Conservation (phyloP, 2,888 invertebrate species). For the Therioaphis trifolii region DNA sequence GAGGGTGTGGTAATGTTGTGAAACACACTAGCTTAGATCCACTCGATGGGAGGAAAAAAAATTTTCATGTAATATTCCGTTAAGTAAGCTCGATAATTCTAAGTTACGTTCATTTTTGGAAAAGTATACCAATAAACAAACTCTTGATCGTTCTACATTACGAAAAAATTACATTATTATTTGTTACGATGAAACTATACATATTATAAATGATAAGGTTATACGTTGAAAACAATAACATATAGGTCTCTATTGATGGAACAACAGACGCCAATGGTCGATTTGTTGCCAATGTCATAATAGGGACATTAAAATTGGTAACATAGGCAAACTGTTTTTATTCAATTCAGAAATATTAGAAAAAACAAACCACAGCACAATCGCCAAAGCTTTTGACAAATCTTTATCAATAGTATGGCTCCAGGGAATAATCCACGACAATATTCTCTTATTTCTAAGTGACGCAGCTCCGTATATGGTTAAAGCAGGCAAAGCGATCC, state of each 20-base stretch:
- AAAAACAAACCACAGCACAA: too few species aligned
- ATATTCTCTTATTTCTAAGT: too few species aligned
- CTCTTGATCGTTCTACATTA: neutral
- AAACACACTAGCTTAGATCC: too few species aligned
- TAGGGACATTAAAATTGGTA: conserved; percentile 18
- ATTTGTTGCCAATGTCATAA: conserved; percentile 14
- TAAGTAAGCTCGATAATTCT: neutral
- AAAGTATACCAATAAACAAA: conserved; percentile 21
- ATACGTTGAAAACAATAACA: conserved; percentile 13
- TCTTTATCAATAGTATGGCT: conserved; percentile 12
- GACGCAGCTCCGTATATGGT: neutral
- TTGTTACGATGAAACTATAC: conserved; percentile 29
- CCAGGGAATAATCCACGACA: conserved; percentile 9
- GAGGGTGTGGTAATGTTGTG: too few species aligned
- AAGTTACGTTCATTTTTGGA: conserved; percentile 12
- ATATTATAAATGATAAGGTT: conserved; percentile 2
- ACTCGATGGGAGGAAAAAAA: too few species aligned
- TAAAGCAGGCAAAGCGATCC: too few species aligned
- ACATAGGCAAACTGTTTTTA: too few species aligned
- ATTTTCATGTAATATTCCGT: too few species aligned
- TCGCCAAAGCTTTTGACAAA: neutral
- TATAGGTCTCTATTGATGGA: conserved; percentile 21
- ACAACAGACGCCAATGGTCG: conserved; percentile 6
- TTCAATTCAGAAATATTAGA: too few species aligned
- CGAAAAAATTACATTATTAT: neutral